Evolutionary conservation across 2,888 invertebrate species (phyloP), one percentile per base, ranked within the genome.

Genomic region (Aricia artaxerxes): DNA sequence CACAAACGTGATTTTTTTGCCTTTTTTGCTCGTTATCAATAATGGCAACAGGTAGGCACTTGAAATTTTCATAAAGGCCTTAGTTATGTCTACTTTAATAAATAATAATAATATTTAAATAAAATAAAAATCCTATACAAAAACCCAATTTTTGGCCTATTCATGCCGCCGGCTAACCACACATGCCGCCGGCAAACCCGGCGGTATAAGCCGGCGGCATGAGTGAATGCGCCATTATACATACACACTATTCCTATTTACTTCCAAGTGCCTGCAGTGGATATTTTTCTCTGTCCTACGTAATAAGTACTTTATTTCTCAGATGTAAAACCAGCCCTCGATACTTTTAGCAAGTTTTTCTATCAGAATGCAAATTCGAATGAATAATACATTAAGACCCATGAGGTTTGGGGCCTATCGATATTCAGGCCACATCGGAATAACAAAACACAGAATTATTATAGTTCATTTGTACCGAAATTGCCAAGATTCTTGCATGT

Each of bases 321-420:
- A 7, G 9, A 44, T n/a, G 73, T 73, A 73, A 40, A 11, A 72
- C 16, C 16, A 73, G 73, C 40, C 69, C 6, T 69, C 16, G 35
- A 38, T 69, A 44, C n/a, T 73, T 73, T 73, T 31, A 24, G 31
- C 49, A 72, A 72, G 78, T 78, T 78, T 78, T 77, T 79, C 77
- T 78, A 78, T 81, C 80, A 79, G 81, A 82, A 82, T 82, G 81
- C 80, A 79, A 81, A 82, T 78, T 44, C 61, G 35, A 77, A 80
- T 82, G 82, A 82, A 82, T 82, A 81, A 82, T 80, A 79, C 80
- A 81, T 80, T 80, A 73, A 79, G 73, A 78, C 73, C 78, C 31
- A 73, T 79, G 80, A 80, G 81, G 79, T 79, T 78, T 69, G 64
- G 49, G 5, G 69, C 53, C 78, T 78, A 53, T 78, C 79, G 57